Evolutionary conservation across 2,888 invertebrate species (phyloP).

Genomic region (Drosophila paracracens): DNA sequence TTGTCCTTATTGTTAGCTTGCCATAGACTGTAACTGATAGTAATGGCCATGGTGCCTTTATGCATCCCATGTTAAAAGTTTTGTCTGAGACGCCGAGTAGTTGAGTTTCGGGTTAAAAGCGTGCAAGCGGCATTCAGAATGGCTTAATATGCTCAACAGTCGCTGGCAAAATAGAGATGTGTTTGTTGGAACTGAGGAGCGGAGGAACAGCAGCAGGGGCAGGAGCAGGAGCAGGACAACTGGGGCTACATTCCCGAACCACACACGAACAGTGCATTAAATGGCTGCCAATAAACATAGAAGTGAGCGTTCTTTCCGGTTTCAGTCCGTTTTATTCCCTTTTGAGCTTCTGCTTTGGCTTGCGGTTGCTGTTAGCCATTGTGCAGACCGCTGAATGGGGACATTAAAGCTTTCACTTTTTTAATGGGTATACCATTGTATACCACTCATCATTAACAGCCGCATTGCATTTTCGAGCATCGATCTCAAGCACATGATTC

Average conservation of each 20-base stretch:
- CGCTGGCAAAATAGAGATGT: conserved; percentile 14
- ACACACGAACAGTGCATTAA: conserved; percentile 48
- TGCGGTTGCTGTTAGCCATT: conserved; percentile 50
- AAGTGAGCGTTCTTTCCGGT: conserved; percentile 41
- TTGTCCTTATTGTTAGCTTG: conserved; percentile 29
- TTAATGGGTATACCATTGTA: background rate
- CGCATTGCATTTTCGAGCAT: background rate
- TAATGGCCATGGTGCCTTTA: conserved; percentile 71
- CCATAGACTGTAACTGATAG: conserved; percentile 72
- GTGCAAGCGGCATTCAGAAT: conserved; percentile 65
- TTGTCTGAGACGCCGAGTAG: conserved; percentile 70
- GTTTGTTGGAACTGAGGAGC: background rate
- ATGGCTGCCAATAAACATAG: conserved; percentile 72
- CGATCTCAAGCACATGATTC: background rate
- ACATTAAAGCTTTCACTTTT: conserved; percentile 48
- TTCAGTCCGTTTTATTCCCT: conserved; percentile 10
- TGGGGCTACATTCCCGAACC: conserved; percentile 9
- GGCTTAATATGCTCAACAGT: conserved; percentile 66
- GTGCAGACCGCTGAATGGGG: conserved; percentile 50
- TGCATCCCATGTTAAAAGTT: conserved; percentile 74
- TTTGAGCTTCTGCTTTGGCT: conserved; percentile 26
- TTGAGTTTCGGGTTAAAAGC: conserved; percentile 77
- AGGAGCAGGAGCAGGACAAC: conserved; percentile 4
- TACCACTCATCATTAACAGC: background rate
- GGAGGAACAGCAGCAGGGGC: background rate